Percentiles rank a stretch among this genome's conserved stretches.
Evolutionary conservation across 2,113 vertebrate species (phyloP).

Genomic region (Tinamus guttatus): DNA sequence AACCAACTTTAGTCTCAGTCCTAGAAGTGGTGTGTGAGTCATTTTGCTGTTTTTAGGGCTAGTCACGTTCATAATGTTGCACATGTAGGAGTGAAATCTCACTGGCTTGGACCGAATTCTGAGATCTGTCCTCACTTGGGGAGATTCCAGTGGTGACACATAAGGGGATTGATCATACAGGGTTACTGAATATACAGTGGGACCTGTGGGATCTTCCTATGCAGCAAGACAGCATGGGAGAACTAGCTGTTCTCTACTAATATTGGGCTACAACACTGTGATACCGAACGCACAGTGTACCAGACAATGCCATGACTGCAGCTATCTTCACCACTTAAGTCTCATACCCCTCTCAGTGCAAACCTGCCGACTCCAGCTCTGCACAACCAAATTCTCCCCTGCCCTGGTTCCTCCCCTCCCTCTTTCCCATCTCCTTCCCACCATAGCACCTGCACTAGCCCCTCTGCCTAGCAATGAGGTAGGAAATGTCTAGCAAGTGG

Average conservation of each 20-base stretch:
- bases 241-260: neutral
- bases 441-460: neutral
- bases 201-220: neutral
- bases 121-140: neutral
- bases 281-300: neutral
- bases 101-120: neutral
- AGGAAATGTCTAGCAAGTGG: neutral
- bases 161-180: neutral
- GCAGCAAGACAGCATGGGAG: neutral
- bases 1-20: neutral
- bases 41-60: neutral
- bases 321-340: neutral
- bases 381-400: neutral
- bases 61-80: neutral
- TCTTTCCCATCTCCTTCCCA: too few relatives aligned
- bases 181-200: too few relatives aligned
- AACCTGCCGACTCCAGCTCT: neutral
- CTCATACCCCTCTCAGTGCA: neutral
- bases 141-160: neutral
- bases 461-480: accelerated
- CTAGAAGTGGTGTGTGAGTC: neutral
- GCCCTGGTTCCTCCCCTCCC: neutral
- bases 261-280: neutral
- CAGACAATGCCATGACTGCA: neutral
- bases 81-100: neutral